These are phyloP conservation scores for Trachelus stipa DNA, from an alignment of 2,888 invertebrate species.

Conservation along the genomic window DNA sequence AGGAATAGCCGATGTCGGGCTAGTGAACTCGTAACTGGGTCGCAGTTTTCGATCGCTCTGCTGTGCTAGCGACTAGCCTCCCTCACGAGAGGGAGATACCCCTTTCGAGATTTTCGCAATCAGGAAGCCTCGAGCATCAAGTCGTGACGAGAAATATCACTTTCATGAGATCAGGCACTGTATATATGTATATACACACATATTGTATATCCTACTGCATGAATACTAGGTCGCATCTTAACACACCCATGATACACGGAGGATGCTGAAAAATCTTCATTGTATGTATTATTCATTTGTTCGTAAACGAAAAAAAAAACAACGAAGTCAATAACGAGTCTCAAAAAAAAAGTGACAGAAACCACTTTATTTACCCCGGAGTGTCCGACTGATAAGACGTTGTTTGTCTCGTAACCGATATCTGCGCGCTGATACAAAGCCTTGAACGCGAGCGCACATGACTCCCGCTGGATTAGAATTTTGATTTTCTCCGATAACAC, in stretches of 20 bases:
- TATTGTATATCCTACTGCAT: background rate
- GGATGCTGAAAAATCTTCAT: background rate
- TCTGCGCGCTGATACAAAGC: background rate
- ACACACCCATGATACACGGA: background rate
- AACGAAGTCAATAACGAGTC: background rate
- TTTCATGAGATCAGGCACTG: background rate
- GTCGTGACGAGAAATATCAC: background rate
- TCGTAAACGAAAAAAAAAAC: background rate
- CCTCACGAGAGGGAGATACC: background rate
- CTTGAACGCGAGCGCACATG: background rate
- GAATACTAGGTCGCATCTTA: background rate
- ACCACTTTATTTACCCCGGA: background rate
- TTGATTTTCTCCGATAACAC: background rate
- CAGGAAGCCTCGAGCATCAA: constrained; percentile 18
- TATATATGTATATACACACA: too few relatives aligned
- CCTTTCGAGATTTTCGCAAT: background rate
- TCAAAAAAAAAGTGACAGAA: background rate
- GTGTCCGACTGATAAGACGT: background rate
- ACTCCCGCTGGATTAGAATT: background rate
- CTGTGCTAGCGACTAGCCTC: background rate
- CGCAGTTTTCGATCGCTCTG: constrained; percentile 32
- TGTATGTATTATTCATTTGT: background rate
- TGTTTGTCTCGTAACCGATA: constrained; percentile 6
- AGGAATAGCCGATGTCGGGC: constrained; percentile 19
- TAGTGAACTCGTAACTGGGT: constrained; percentile 48